Percentiles rank a stretch among this genome's conserved stretches.
Evolutionary conservation across 2,888 invertebrate species (phyloP).

Genomic region (Iselma pallidipennis): DNA sequence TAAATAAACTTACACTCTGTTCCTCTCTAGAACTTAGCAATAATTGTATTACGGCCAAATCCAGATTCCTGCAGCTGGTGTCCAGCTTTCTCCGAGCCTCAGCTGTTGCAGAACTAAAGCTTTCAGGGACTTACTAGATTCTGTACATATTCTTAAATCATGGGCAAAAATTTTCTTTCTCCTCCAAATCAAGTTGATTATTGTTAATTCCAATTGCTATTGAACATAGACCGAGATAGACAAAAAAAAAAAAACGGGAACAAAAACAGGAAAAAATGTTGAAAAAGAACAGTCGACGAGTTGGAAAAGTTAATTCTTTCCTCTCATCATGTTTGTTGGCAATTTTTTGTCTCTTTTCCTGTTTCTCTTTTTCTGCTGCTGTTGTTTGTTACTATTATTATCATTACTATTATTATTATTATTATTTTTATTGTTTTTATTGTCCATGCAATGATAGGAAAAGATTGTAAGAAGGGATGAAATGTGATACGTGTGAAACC

Average conservation of each 20-base stretch:
- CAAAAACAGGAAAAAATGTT: neutral
- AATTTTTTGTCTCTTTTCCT: neutral
- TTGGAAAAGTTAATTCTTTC: neutral
- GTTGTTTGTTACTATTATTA: neutral
- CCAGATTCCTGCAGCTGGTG: neutral
- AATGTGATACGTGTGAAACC: slow-evolving; percentile 22
- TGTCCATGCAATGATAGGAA: slow-evolving; percentile 4
- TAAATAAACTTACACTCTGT: neutral
- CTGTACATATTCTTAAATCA: too few relatives aligned
- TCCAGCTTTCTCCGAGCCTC: neutral
- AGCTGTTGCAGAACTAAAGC: neutral
- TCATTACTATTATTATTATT: neutral
- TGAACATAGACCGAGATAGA: neutral
- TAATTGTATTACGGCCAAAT: neutral
- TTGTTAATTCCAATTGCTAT: neutral
- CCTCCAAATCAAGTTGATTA: neutral
- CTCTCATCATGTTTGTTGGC: neutral
- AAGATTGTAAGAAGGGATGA: slow-evolving; percentile 12
- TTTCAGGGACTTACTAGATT: neutral
- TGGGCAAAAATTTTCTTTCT: too few relatives aligned
- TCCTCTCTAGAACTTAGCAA: neutral
- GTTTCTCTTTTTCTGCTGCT: neutral
- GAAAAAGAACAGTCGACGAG: neutral
- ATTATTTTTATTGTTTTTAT: neutral
- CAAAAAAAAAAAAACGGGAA: neutral